Percentiles rank a stretch among this genome's conserved stretches.
phyloP scores from a whole-genome alignment of 2,113 vertebrate genomes.

The Motacilla alba region DNA sequence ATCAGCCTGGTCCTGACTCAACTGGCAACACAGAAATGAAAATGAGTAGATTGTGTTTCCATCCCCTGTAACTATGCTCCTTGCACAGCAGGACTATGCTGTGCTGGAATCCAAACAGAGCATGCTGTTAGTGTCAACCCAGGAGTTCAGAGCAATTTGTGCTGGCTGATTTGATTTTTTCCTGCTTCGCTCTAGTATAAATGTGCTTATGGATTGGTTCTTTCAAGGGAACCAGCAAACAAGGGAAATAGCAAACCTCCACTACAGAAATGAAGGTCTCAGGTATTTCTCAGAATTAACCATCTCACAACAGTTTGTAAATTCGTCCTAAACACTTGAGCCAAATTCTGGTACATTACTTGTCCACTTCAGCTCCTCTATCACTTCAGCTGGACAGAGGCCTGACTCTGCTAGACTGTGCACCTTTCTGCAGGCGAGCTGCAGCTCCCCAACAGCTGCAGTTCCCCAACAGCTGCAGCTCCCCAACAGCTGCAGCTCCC shows the following conservation, averaged over 20 bases:
- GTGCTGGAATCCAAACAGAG: background rate
- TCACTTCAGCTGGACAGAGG: background rate
- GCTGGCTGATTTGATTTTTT: background rate
- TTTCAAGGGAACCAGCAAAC: background rate
- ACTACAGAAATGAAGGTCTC: background rate
- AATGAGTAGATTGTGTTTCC: background rate
- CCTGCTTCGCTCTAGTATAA: background rate
- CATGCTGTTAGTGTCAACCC: background rate
- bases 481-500: background rate
- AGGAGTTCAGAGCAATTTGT: background rate
- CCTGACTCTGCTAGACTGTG: background rate
- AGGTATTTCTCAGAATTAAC: background rate
- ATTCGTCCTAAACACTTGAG: background rate
- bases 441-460: background rate
- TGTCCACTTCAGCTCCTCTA: background rate
- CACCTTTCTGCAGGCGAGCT: background rate
- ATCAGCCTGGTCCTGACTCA: background rate
- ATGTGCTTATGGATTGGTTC: background rate
- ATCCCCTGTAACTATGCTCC: background rate
- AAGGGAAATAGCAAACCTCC: background rate
- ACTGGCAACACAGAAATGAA: background rate
- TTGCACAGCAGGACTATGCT: background rate
- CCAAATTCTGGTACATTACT: background rate
- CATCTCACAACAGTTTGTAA: background rate
- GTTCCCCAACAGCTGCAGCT: background rate